Evolutionary conservation across 2,797 vertebrate genomes (phyloP).

Genomic region (Paramormyrops hopkinsi): DNA sequence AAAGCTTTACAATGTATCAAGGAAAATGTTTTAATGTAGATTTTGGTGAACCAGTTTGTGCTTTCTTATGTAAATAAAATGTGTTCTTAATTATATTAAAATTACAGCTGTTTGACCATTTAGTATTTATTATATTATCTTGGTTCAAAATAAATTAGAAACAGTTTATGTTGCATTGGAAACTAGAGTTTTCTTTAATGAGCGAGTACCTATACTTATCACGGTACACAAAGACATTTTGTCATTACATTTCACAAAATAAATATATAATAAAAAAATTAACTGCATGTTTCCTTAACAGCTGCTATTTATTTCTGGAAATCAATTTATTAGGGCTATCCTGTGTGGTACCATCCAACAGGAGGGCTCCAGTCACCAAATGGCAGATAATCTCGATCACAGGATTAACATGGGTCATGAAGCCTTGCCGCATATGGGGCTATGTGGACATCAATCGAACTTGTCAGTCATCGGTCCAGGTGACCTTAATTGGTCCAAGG

Average conservation of each 20-base stretch:
- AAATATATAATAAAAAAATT: not conserved
- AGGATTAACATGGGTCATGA: not conserved
- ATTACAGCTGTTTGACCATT: constrained; percentile 5
- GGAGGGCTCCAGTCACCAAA: not conserved
- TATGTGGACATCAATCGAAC: not conserved
- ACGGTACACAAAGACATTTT: not conserved
- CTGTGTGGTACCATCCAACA: not conserved
- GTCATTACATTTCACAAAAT: not conserved
- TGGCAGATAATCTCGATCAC: not conserved
- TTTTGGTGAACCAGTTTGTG: constrained; percentile 73
- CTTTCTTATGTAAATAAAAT: constrained; percentile 83
- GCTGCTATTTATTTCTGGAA: not conserved
- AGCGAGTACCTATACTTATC: not conserved
- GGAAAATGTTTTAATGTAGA: constrained; percentile 67
- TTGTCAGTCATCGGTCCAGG: not conserved
- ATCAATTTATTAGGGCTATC: not conserved
- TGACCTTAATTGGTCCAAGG: not conserved
- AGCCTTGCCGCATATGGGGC: not conserved
- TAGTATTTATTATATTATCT: not conserved
- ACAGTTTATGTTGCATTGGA: not conserved
- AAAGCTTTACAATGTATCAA: constrained; percentile 60
- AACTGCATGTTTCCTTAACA: not conserved
- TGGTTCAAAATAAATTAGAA: not conserved
- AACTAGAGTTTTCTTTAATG: not conserved
- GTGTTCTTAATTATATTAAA: constrained; percentile 63